phyloP scores from a whole-genome alignment of 2,888 invertebrate species.

The Rotaria socialis region DNA sequence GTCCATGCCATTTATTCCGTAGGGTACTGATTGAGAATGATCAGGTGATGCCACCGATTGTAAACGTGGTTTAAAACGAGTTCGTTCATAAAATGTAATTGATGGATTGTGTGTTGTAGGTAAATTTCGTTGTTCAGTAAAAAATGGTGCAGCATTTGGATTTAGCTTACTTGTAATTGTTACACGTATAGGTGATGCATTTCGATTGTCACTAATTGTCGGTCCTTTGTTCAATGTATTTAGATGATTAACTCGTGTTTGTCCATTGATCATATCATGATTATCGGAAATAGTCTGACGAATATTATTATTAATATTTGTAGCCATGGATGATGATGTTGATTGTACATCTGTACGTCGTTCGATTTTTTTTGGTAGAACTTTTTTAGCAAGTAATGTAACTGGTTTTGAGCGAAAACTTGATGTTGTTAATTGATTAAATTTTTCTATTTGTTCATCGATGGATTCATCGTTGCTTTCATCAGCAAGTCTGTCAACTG shows the following conservation, averaged over 20 bases:
- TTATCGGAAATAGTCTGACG: neutral
- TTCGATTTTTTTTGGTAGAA: constrained; percentile 7
- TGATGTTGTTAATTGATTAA: neutral
- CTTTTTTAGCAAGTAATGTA: constrained; percentile 3
- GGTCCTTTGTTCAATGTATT: neutral
- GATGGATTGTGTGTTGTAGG: neutral
- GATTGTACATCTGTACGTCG: neutral
- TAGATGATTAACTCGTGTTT: neutral
- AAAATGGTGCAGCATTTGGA: neutral
- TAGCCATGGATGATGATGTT: neutral
- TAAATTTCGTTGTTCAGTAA: neutral
- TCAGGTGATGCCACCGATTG: neutral
- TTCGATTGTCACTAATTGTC: neutral
- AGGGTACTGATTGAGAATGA: neutral
- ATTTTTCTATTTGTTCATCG: constrained; percentile 22
- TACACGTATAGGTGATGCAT: neutral
- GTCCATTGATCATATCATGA: neutral
- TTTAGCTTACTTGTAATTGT: neutral
- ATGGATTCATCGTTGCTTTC: constrained; percentile 24
- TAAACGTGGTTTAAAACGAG: constrained; percentile 19
- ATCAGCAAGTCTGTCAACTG: neutral
- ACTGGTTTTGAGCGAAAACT: constrained; percentile 8
- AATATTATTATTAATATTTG: neutral
- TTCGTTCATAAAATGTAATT: constrained; percentile 22
- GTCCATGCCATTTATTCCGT: neutral